Evolutionary conservation across 2,113 vertebrate genomes (phyloP).

Genomic region (Cathartes aura): DNA sequence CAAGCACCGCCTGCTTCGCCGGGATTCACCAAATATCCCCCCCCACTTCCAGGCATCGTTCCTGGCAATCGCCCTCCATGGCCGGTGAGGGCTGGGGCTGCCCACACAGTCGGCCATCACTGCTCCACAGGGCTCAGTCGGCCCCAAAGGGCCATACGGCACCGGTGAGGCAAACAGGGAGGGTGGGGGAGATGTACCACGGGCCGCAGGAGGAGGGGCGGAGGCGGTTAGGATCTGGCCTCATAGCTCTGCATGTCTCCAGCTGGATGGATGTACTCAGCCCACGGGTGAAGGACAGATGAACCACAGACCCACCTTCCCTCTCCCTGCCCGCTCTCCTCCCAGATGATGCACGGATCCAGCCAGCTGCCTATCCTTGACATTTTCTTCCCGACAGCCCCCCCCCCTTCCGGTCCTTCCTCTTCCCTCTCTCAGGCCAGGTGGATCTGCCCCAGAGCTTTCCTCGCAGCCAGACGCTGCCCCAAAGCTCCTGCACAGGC

Average conservation of each 20-base stretch:
- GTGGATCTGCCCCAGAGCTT: not conserved
- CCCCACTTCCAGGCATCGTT: not conserved
- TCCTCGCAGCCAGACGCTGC: accelerated
- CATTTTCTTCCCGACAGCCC: not conserved
- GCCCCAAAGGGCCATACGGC: not conserved
- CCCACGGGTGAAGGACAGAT: not conserved
- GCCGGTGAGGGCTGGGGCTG: not conserved
- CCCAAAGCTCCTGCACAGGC: accelerated
- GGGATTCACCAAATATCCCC: not conserved
- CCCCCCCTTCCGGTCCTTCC: not conserved
- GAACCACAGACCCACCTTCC: not conserved
- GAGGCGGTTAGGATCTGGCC: not conserved
- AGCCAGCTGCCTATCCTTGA: not conserved
- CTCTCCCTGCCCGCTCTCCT: not conserved
- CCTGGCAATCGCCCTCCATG: not conserved
- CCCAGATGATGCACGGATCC: not conserved
- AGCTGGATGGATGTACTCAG: not conserved
- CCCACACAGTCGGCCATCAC: accelerated
- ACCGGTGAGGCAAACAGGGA: not conserved
- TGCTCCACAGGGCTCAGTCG: not conserved
- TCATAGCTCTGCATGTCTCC: not conserved
- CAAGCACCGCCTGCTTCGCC: not conserved
- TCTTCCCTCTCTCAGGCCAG: not conserved
- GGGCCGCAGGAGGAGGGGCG: accelerated
- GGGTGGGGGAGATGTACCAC: not conserved